Evolutionary conservation across 1,140 invertebrate genomes (phyloP).

Genomic region (Chrysopa pallens): DNA sequence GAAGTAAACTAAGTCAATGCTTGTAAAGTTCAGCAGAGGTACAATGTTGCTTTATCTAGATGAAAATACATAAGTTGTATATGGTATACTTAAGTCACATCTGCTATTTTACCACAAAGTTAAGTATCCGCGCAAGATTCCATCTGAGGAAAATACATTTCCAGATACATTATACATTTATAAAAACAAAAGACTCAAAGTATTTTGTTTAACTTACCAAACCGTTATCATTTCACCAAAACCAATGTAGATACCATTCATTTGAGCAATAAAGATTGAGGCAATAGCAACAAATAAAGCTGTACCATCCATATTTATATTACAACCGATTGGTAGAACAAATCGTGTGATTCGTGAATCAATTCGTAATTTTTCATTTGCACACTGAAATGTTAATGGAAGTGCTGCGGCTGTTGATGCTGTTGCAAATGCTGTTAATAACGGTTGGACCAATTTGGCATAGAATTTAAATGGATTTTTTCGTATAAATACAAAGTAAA

Average conservation of each 20-base stretch:
- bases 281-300: slow-evolving; percentile 78
- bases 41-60: too few relatives aligned
- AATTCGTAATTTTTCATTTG: slow-evolving; percentile 80
- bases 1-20: too few relatives aligned
- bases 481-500: slow-evolving; percentile 68
- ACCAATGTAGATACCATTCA: slow-evolving; percentile 62
- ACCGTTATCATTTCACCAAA: slow-evolving; percentile 64
- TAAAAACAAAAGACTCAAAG: too few relatives aligned
- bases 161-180: too few relatives aligned
- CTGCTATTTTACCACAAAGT: too few relatives aligned
- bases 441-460: slow-evolving; percentile 61
- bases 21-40: too few relatives aligned
- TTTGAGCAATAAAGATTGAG: slow-evolving; percentile 83
- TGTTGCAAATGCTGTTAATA: slow-evolving; percentile 80
- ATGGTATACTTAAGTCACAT: too few relatives aligned
- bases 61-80: too few relatives aligned
- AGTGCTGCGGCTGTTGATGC: slow-evolving; percentile 90
- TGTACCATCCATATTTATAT: slow-evolving; percentile 90
- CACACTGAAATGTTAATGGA: slow-evolving; percentile 81
- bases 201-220: slow-evolving; percentile 48
- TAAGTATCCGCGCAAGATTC: too few relatives aligned
- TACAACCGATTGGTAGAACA: slow-evolving; percentile 78
- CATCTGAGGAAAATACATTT: too few relatives aligned
- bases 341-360: slow-evolving; percentile 82
- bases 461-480: slow-evolving; percentile 84